A percentile compares a stretch with the other conserved stretches of the same genome.
These are phyloP conservation scores for Dryobotodes eremita DNA, from an alignment of 2,888 invertebrate genomes.

Conservation along the genomic window DNA sequence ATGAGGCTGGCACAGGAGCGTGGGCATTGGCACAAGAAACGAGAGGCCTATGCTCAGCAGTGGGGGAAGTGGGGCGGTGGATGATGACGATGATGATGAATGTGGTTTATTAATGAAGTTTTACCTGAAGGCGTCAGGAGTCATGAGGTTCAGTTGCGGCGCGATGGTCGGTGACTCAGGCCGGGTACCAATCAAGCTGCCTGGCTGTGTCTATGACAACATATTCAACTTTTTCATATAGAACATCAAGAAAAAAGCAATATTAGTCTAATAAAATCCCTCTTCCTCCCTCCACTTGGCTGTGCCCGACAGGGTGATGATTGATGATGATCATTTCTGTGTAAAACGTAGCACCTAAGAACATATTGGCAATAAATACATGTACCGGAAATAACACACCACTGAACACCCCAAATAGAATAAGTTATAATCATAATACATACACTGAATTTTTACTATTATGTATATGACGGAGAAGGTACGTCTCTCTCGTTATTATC, in stretches of 20 bases:
- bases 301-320: too few species aligned
- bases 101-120: neutral
- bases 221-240: neutral
- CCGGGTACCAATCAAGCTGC: constrained; percentile 80
- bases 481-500: too few species aligned
- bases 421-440: too few species aligned
- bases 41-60: neutral
- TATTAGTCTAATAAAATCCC: neutral
- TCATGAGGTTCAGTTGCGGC: constrained; percentile 93
- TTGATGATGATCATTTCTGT: too few species aligned
- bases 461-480: too few species aligned
- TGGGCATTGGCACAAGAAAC: neutral
- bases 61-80: neutral
- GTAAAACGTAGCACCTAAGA: too few species aligned
- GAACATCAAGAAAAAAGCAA: neutral
- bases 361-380: too few species aligned
- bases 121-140: constrained; percentile 95
- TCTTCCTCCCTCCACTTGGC: neutral
- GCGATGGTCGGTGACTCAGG: constrained; percentile 82
- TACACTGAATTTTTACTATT: too few species aligned
- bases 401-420: too few species aligned
- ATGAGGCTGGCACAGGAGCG: neutral
- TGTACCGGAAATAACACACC: too few species aligned
- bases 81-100: neutral
- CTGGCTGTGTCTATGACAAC: constrained; percentile 80